Evolutionary conservation across 2,113 vertebrate genomes (phyloP).

Genomic region (Emydura subglobosa): DNA sequence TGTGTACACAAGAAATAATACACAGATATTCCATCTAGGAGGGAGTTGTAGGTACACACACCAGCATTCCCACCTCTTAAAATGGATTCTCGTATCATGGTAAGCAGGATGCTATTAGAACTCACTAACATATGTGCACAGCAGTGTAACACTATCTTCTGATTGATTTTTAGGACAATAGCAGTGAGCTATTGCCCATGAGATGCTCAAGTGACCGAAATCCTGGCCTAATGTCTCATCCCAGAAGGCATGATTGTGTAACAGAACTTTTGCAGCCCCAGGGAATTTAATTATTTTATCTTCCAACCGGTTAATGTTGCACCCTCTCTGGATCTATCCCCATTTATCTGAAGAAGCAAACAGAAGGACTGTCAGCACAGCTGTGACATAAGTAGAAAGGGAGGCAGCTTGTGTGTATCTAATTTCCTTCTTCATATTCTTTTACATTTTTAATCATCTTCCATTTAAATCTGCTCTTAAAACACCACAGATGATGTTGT

Average conservation of each 20-base stretch:
- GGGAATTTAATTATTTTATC: conserved; percentile 21
- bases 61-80: background rate
- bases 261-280: conserved; percentile 4
- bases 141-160: background rate
- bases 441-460: conserved; percentile 69
- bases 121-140: background rate
- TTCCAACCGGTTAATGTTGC: conserved; percentile 1
- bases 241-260: conserved; percentile 27
- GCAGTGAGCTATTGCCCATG: background rate
- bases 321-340: background rate
- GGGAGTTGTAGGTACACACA: background rate
- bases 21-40: background rate
- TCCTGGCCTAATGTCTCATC: background rate
- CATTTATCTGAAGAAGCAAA: conserved; percentile 20
- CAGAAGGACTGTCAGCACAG: conserved; percentile 43
- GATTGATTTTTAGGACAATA: background rate
- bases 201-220: background rate
- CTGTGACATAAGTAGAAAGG: conserved; percentile 29
- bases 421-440: conserved; percentile 56
- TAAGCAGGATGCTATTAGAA: background rate
- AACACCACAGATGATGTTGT: conserved; percentile 10
- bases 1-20: background rate
- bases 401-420: conserved; percentile 28
- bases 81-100: background rate
- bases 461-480: conserved; percentile 54